Evolutionary conservation across 2,888 invertebrate genomes (phyloP).

Genomic region (Dichetophora obliterata): DNA sequence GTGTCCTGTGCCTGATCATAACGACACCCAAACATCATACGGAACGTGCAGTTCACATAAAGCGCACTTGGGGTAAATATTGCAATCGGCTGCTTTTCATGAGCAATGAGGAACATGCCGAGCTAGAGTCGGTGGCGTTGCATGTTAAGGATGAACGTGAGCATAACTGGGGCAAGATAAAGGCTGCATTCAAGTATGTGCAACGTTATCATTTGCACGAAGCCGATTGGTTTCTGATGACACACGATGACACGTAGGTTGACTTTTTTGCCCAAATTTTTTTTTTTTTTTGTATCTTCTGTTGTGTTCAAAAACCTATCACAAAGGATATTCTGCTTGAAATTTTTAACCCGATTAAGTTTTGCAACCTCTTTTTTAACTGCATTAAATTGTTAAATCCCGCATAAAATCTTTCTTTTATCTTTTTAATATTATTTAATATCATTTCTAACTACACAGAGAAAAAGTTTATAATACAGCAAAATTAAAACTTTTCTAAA

Average conservation of each 20-base stretch:
- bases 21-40: conserved; percentile 88
- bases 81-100: conserved; percentile 88
- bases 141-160: conserved; percentile 87
- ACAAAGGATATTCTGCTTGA: too few species aligned
- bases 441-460: too few species aligned
- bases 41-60: conserved; percentile 88
- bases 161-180: conserved; percentile 93
- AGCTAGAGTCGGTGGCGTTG: conserved; percentile 83
- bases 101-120: conserved; percentile 79
- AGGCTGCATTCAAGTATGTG: conserved; percentile 87
- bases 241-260: conserved; percentile 92
- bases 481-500: too few species aligned
- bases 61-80: conserved; percentile 92
- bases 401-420: too few species aligned
- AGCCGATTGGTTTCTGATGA: conserved; percentile 96
- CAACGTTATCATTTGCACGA: conserved; percentile 83
- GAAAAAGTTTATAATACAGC: too few species aligned
- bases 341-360: too few species aligned
- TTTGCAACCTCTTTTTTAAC: too few species aligned
- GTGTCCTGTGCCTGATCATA: conserved; percentile 95
- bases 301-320: not conserved
- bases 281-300: not conserved
- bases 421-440: too few species aligned
- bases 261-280: not conserved
- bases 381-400: too few species aligned